phyloP scores from a whole-genome alignment of 2,797 vertebrate species.

The Eulemur mongoz region DNA sequence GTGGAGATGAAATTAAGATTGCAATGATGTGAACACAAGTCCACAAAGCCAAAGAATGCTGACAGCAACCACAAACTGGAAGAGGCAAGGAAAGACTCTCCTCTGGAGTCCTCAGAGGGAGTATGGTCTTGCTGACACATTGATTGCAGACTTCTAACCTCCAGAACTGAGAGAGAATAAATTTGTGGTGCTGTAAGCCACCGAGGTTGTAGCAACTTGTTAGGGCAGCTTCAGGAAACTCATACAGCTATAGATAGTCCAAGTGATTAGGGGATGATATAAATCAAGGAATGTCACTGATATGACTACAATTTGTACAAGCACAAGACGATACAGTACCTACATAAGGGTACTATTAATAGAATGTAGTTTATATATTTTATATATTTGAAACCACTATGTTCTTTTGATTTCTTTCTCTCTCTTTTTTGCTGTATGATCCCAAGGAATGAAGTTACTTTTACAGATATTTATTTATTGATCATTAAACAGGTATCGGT shows the following conservation, averaged over 20 bases:
- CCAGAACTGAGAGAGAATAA: neutral
- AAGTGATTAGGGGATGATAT: neutral
- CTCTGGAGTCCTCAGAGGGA: neutral
- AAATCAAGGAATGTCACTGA: neutral
- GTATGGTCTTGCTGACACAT: fast-evolving
- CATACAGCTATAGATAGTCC: neutral
- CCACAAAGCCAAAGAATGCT: neutral
- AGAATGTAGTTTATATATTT: neutral
- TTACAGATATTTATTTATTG: neutral
- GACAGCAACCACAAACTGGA: too few relatives aligned
- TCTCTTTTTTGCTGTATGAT: neutral
- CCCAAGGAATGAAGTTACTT: neutral
- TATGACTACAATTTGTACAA: neutral
- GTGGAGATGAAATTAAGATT: neutral
- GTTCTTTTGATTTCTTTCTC: neutral
- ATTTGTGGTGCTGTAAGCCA: neutral
- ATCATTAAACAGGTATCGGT: neutral
- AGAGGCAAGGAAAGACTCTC: neutral
- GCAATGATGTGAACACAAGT: neutral
- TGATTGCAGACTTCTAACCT: neutral
- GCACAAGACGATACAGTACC: neutral
- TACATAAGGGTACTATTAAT: neutral
- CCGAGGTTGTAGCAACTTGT: neutral
- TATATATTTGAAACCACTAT: neutral
- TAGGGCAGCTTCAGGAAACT: neutral